Evolutionary conservation across 2,113 vertebrate species (phyloP), one percentile per base, ranked within the genome.

Genomic region (Vulpes lagopus): DNA sequence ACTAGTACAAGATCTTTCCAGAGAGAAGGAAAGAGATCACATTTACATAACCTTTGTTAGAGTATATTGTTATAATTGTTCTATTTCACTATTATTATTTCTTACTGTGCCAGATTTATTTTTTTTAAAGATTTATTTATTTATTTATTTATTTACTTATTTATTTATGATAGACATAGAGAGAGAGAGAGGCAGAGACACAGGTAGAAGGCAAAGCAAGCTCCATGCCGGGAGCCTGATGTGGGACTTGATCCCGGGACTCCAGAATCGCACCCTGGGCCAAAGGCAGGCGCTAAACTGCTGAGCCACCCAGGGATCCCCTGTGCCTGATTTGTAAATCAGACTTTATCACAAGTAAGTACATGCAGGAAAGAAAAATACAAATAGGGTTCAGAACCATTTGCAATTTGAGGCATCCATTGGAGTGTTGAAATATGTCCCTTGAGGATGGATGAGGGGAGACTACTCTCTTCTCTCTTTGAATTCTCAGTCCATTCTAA

Each of bases 401-500:
- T 49, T 79, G 51, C 11, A 2, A 17, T 79, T 55, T 79, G 27
- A 79, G 16, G 51, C 51, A 79, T 79, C 49, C 30, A 30, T 5
- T 43, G 49, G 9, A 30, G 51, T 55, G 30, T 19, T 79, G 76
- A 17, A 53, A 32, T 16, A 3, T 53, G 4, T 32, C 17, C 49
- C 76, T 11, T 53, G 49, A 55, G 51, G 65, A 69, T 69, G 43
- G 43, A n/a, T n/a, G 25, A 20, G 25, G 32, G 15, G 2, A 32
- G 6, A 32, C 15, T 55, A 32, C 17, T 55, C 27, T 55, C 17
- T 65, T 93, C 35, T 93, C 9, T 89, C 49, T 90, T 82, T n/a
- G 55, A 55, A 83, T 96, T 83, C 69, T 95, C 17, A 86, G 20
- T 89, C n/a, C 35, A 49, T 96, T 86, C 11, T 73, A 38, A 91